Evolutionary conservation across 2,797 vertebrate genomes (phyloP).

Genomic region (Smutsia temminckii): DNA sequence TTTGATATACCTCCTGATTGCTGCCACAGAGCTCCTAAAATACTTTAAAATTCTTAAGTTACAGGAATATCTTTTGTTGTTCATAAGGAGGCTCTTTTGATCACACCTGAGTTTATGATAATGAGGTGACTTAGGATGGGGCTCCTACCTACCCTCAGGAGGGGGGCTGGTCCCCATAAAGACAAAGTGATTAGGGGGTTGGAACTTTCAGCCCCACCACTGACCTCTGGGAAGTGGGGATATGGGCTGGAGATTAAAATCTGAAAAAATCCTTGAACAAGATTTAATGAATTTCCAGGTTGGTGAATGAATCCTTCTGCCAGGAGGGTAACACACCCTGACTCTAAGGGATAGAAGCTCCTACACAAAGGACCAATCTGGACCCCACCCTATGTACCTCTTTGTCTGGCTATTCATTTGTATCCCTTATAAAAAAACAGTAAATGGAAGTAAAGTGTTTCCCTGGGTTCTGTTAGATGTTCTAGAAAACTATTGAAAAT

Average conservation of each 20-base stretch:
- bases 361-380: neutral
- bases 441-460: neutral
- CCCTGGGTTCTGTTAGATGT: neutral
- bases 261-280: neutral
- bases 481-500: neutral
- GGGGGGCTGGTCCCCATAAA: neutral
- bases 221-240: neutral
- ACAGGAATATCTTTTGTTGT: neutral
- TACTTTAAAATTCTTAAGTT: neutral
- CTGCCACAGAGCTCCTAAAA: neutral
- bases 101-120: neutral
- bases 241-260: neutral
- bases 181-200: neutral
- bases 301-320: neutral
- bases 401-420: neutral
- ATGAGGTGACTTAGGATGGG: neutral
- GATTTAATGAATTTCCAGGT: neutral
- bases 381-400: accelerated
- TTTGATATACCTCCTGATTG: neutral
- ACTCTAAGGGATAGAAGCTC: neutral
- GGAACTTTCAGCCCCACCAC: neutral
- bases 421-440: neutral
- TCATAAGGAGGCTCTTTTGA: neutral
- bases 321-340: neutral
- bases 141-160: neutral